A percentile compares a stretch with the other conserved stretches of the same genome.
Evolutionary conservation across 2,113 vertebrate species (phyloP).

Genomic region (Bufo gargarizans): DNA sequence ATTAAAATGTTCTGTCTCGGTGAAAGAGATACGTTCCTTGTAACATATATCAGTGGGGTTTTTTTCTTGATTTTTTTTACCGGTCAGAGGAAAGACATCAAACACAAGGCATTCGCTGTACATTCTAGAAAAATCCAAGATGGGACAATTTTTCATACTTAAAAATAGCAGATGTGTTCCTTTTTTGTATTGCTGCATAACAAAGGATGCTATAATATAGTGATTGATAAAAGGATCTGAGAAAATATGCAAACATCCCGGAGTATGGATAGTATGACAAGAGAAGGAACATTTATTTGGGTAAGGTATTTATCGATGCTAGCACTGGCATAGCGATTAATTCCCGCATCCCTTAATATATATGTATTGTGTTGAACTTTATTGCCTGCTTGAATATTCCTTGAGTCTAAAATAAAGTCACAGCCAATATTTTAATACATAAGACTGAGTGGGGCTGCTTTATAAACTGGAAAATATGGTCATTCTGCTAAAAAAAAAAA

Average conservation of each 20-base stretch:
- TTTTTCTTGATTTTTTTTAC: conserved; percentile 66
- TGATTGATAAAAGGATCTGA: conserved; percentile 56
- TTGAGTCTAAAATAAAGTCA: not conserved
- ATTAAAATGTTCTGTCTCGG: conserved; percentile 90
- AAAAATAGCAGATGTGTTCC: conserved; percentile 63
- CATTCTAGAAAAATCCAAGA: conserved; percentile 71
- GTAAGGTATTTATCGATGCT: conserved; percentile 43
- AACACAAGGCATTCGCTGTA: conserved; percentile 68
- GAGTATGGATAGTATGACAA: conserved; percentile 51
- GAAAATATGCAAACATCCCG: conserved; percentile 58
- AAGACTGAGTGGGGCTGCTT: not conserved
- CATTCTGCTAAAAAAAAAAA: not conserved
- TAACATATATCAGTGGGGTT: conserved; percentile 83
- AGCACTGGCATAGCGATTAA: conserved; percentile 44
- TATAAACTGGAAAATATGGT: not conserved
- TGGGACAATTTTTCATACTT: conserved; percentile 73
- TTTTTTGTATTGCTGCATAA: conserved; percentile 33
- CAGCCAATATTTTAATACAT: not conserved
- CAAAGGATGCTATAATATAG: conserved; percentile 45
- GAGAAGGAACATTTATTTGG: conserved; percentile 45
- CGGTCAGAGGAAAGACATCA: conserved; percentile 78
- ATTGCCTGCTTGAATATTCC: not conserved
- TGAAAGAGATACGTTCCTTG: conserved; percentile 85
- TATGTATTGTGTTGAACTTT: not conserved
- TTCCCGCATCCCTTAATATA: conserved; percentile 26